phyloP scores from a whole-genome alignment of 2,113 vertebrate species.

The Dinomys branickii region DNA sequence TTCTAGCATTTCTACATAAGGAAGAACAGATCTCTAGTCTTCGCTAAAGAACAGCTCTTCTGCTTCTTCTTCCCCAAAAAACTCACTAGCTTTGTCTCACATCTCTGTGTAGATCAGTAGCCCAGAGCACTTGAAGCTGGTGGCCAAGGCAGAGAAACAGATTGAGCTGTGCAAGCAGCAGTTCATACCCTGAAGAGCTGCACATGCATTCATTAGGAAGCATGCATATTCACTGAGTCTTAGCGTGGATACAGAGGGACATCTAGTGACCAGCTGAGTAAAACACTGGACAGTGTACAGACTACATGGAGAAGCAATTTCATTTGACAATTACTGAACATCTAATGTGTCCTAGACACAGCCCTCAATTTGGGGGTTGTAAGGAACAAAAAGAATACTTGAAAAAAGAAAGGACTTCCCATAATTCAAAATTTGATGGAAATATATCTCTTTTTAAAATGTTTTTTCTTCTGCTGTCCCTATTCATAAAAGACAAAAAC shows the following conservation, averaged over 20 bases:
- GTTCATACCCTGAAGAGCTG: background rate
- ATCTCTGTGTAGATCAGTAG: background rate
- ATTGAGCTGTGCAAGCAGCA: background rate
- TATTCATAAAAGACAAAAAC: background rate
- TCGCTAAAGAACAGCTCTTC: background rate
- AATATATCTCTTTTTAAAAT: constrained; percentile 26
- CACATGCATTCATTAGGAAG: fast-evolving
- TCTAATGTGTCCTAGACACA: background rate
- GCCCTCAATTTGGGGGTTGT: background rate
- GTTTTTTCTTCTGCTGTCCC: background rate
- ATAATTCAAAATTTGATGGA: background rate
- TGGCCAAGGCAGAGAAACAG: background rate
- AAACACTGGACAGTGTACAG: background rate
- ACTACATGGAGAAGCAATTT: background rate
- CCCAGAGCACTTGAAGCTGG: background rate
- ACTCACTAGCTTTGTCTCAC: background rate
- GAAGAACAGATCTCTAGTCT: background rate
- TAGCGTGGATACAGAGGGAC: constrained; percentile 70
- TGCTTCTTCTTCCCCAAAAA: background rate
- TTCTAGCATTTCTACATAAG: background rate
- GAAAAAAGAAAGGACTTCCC: background rate
- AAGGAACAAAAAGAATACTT: background rate
- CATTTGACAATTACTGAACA: background rate
- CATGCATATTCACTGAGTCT: fast-evolving
- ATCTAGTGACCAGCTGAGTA: constrained; percentile 80